Evolutionary conservation across 2,888 invertebrate species (phyloP).

Genomic region (Leucania comma): DNA sequence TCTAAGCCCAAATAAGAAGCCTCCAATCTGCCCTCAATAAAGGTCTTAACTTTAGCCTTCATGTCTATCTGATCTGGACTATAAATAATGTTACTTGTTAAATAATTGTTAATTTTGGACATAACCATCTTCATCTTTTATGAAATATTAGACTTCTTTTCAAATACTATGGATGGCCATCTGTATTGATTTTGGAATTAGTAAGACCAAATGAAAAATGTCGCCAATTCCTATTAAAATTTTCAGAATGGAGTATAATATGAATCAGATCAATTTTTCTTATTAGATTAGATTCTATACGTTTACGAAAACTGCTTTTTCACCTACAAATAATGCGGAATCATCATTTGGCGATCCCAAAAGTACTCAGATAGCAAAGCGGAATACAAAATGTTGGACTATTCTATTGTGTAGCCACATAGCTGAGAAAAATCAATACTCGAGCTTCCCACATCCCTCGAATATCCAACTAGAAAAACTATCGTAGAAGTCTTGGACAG

Average conservation of each 20-base stretch:
- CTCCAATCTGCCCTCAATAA: slow-evolving; percentile 24
- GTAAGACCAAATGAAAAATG: slow-evolving; percentile 22
- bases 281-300: slow-evolving; percentile 16
- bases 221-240: background rate
- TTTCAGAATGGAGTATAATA: background rate
- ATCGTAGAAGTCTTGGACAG: slow-evolving; percentile 7
- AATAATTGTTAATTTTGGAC: slow-evolving; percentile 20
- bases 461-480: slow-evolving; percentile 56
- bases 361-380: slow-evolving; percentile 32
- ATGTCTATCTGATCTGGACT: slow-evolving; percentile 23
- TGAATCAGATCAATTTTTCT: slow-evolving; percentile 22
- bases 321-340: background rate
- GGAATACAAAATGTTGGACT: slow-evolving; percentile 62
- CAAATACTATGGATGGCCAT: background rate
- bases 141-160: background rate
- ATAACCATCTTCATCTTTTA: background rate
- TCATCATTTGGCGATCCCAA: slow-evolving; percentile 22
- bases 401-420: slow-evolving; percentile 79
- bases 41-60: slow-evolving; percentile 19
- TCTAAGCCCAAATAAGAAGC: slow-evolving; percentile 13
- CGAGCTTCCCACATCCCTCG: slow-evolving; percentile 69
- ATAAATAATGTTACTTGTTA: slow-evolving; percentile 4
- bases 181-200: slow-evolving; percentile 10
- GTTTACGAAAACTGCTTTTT: background rate
- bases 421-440: slow-evolving; percentile 87